phyloP scores from a whole-genome alignment of 2,888 invertebrate genomes.

The Drosophila setosimentum region DNA sequence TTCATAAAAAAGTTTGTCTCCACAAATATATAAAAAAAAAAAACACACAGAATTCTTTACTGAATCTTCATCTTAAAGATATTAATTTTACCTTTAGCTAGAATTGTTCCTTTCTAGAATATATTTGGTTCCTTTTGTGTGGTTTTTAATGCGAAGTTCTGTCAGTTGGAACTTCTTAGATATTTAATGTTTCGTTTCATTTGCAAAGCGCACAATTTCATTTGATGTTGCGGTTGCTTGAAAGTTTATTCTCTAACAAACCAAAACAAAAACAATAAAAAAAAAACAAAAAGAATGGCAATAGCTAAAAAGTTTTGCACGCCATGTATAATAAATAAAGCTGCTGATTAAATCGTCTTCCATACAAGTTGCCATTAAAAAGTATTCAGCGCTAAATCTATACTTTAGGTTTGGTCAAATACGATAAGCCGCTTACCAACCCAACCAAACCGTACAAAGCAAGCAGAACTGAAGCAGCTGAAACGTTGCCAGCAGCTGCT shows the following conservation, averaged over 20 bases:
- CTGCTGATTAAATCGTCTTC: slow-evolving; percentile 76
- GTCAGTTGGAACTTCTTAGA: slow-evolving; percentile 57
- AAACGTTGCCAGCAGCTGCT: slow-evolving; percentile 48
- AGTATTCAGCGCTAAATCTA: slow-evolving; percentile 79
- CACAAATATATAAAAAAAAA: neutral
- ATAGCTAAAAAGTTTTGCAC: slow-evolving; percentile 63
- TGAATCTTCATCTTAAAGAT: neutral
- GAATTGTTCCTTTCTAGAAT: slow-evolving; percentile 5
- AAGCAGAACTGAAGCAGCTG: slow-evolving; percentile 57
- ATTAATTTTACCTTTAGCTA: neutral
- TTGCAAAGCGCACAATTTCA: slow-evolving; percentile 62
- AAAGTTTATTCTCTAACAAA: slow-evolving; percentile 41
- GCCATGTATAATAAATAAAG: slow-evolving; percentile 79
- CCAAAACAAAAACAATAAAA: slow-evolving; percentile 5
- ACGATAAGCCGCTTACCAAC: slow-evolving; percentile 76
- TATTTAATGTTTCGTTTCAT: slow-evolving; percentile 57
- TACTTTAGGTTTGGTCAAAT: slow-evolving; percentile 77
- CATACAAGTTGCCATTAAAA: slow-evolving; percentile 77
- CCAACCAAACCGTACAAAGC: slow-evolving; percentile 25
- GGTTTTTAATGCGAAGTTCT: slow-evolving; percentile 53
- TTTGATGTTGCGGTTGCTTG: slow-evolving; percentile 62
- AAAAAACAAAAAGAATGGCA: slow-evolving; percentile 18
- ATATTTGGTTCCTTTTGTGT: slow-evolving; percentile 19
- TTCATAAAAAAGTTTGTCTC: slow-evolving; percentile 1
- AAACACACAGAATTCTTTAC: neutral